These are phyloP conservation scores for Nemotelus pantherinus DNA, from an alignment of 2,888 invertebrate genomes.

Conservation along the genomic window DNA sequence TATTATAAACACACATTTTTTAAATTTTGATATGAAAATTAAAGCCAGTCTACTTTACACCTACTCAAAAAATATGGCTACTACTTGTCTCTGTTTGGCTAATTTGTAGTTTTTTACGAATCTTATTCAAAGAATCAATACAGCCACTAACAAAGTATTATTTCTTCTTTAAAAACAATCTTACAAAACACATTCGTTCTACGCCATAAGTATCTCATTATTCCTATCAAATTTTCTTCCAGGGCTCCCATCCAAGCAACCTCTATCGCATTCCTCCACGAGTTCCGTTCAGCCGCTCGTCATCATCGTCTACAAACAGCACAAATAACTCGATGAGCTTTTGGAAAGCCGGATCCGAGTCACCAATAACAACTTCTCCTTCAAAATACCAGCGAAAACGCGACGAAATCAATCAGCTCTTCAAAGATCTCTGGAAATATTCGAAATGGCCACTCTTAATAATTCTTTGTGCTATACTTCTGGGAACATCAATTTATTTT, in stretches of 20 bases:
- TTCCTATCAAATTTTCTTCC: background rate
- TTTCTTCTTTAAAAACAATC: too few relatives aligned
- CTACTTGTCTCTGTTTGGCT: too few relatives aligned
- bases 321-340: slow-evolving; percentile 47
- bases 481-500: slow-evolving; percentile 50
- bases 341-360: slow-evolving; percentile 52
- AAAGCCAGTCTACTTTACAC: too few relatives aligned
- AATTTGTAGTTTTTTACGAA: too few relatives aligned
- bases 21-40: too few relatives aligned
- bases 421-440: slow-evolving; percentile 49
- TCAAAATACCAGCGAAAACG: slow-evolving; percentile 34
- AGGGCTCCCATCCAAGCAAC: slow-evolving; percentile 50
- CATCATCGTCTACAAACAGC: slow-evolving; percentile 46
- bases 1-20: too few relatives aligned
- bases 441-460: slow-evolving; percentile 50
- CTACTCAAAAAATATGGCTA: too few relatives aligned
- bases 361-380: slow-evolving; percentile 46
- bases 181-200: too few relatives aligned
- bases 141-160: too few relatives aligned
- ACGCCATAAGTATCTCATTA: too few relatives aligned
- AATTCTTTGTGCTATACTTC: slow-evolving; percentile 42
- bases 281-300: slow-evolving; percentile 22
- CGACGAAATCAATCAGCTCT: slow-evolving; percentile 36
- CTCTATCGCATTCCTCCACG: slow-evolving; percentile 48
- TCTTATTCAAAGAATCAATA: too few relatives aligned